Conservation (phyloP, 2,113 vertebrate species). For the Pavo muticus region DNA sequence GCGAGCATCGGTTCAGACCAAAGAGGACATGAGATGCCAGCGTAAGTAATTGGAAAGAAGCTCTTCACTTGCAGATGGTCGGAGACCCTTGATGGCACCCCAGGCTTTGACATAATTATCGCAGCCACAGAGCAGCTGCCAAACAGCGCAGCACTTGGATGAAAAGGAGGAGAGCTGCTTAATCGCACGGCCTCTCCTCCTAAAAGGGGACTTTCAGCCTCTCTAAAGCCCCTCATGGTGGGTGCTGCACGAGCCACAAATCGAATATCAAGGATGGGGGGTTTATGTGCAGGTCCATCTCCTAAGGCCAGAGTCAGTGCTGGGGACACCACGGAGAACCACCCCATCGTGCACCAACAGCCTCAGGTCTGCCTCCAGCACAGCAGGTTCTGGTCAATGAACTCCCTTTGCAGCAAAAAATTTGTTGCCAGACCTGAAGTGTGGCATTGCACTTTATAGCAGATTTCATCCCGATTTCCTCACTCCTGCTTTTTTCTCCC, state of each 20-base stretch:
- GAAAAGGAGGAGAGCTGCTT: not conserved
- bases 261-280: not conserved
- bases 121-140: not conserved
- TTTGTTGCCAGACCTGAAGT: accelerated
- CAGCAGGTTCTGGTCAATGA: not conserved
- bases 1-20: constrained; percentile 32
- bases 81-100: constrained; percentile 36
- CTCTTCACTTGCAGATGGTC: constrained; percentile 45
- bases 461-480: not conserved
- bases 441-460: not conserved
- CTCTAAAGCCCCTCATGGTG: not conserved
- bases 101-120: constrained; percentile 16
- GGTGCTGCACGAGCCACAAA: not conserved
- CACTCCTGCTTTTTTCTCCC: not conserved
- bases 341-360: accelerated
- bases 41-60: not conserved
- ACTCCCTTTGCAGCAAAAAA: not conserved
- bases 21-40: constrained; percentile 21
- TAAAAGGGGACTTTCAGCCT: not conserved
- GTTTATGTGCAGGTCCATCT: not conserved
- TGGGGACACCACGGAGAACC: not conserved
- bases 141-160: not conserved
- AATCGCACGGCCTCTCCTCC: not conserved
- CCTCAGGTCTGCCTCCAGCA: not conserved
- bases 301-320: not conserved